Evolutionary conservation across 2,113 vertebrate species (phyloP).

Genomic region (Stegostoma tigrinum): DNA sequence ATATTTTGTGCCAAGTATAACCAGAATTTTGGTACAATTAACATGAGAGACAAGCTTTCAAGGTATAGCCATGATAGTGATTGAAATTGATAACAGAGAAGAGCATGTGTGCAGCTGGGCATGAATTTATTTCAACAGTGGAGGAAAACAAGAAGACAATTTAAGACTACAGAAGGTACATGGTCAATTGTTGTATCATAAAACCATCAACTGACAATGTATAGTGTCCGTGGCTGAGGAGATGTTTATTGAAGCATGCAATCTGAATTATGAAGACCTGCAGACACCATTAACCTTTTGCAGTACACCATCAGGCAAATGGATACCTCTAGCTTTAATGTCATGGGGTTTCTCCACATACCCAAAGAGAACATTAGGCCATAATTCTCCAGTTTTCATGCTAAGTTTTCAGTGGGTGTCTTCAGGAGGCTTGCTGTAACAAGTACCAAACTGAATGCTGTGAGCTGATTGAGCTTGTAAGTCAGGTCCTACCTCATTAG

Average conservation of each 20-base stretch:
- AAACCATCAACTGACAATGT: not conserved
- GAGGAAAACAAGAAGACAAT: not conserved
- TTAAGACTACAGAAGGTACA: not conserved
- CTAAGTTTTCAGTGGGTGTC: too few relatives aligned
- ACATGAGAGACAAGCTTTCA: not conserved
- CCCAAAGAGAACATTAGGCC: not conserved
- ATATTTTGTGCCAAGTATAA: too few relatives aligned
- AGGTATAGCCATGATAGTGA: not conserved
- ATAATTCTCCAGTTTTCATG: too few relatives aligned
- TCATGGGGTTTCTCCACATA: not conserved
- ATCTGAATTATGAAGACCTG: not conserved
- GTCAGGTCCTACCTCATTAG: too few relatives aligned
- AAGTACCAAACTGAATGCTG: too few relatives aligned
- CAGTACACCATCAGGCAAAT: not conserved
- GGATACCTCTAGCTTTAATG: not conserved
- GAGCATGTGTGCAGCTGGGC: not conserved
- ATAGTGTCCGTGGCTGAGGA: not conserved
- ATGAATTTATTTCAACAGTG: not conserved
- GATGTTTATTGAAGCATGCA: not conserved
- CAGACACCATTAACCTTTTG: not conserved
- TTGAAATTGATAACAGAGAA: not conserved
- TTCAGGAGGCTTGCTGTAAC: too few relatives aligned
- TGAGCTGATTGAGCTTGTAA: too few relatives aligned
- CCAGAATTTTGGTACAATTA: too few relatives aligned
- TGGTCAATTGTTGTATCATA: not conserved